phyloP scores from a whole-genome alignment of 1,140 invertebrate genomes.

The Sesamia nonagrioides region DNA sequence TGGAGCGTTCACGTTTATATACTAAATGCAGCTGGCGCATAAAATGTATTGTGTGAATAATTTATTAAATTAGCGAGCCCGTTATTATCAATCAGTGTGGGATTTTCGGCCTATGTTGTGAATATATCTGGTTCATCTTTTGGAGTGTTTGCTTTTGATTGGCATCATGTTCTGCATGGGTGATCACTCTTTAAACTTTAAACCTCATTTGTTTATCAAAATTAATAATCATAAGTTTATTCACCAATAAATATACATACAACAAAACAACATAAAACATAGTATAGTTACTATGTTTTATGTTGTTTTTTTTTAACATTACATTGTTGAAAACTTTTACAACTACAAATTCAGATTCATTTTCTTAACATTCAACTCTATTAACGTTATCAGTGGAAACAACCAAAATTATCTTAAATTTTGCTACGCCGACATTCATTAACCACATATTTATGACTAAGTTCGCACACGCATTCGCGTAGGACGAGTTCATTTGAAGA shows the following conservation, averaged over 20 bases:
- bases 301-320: not conserved
- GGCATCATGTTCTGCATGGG: not conserved
- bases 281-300: too few species aligned
- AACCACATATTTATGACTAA: conserved; percentile 23
- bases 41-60: conserved; percentile 63
- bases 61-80: conserved; percentile 60
- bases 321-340: not conserved
- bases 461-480: conserved; percentile 24
- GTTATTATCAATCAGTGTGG: conserved; percentile 40
- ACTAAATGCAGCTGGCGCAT: conserved; percentile 53
- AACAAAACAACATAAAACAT: too few species aligned
- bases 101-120: conserved; percentile 3
- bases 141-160: conserved; percentile 1
- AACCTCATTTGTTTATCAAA: not conserved
- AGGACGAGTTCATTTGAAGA: conserved; percentile 45
- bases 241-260: too few species aligned
- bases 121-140: not conserved
- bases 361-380: not conserved
- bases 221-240: too few species aligned
- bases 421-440: not conserved
- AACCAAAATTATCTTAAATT: conserved; percentile 10
- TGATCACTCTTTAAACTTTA: not conserved
- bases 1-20: conserved; percentile 60
- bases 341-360: not conserved
- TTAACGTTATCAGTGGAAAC: not conserved